These are phyloP conservation scores for Chiloscyllium punctatum DNA, from an alignment of 2,797 vertebrate species.

Conservation along the genomic window DNA sequence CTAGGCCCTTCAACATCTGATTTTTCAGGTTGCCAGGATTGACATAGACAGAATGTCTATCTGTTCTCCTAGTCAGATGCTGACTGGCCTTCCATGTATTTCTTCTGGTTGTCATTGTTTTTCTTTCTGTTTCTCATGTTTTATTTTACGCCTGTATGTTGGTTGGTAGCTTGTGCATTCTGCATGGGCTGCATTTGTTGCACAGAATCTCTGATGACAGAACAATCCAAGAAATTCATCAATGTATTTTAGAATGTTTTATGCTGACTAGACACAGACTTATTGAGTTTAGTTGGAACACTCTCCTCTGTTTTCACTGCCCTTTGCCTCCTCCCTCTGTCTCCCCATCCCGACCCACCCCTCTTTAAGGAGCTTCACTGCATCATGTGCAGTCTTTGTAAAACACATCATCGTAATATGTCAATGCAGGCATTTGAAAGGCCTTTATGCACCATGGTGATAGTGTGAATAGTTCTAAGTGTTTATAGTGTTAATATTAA, in stretches of 20 bases:
- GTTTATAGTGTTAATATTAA: neutral
- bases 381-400: neutral
- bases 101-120: neutral
- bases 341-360: too few relatives aligned
- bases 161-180: neutral
- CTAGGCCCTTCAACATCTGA: neutral
- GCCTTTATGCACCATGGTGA: neutral
- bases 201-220: neutral
- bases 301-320: neutral
- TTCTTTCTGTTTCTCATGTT: neutral
- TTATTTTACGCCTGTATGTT: neutral
- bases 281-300: neutral
- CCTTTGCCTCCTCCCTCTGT: neutral
- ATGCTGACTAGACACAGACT: neutral
- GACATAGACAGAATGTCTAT: neutral
- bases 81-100: constrained; percentile 13
- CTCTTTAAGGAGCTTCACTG: neutral
- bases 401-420: neutral
- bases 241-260: neutral
- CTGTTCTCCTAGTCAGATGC: neutral
- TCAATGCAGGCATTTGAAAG: neutral
- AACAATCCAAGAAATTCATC: neutral
- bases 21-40: neutral
- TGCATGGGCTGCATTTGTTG: neutral
- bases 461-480: neutral